phyloP scores from a whole-genome alignment of 2,888 invertebrate species.

The Nephrotoma guestfalica region DNA sequence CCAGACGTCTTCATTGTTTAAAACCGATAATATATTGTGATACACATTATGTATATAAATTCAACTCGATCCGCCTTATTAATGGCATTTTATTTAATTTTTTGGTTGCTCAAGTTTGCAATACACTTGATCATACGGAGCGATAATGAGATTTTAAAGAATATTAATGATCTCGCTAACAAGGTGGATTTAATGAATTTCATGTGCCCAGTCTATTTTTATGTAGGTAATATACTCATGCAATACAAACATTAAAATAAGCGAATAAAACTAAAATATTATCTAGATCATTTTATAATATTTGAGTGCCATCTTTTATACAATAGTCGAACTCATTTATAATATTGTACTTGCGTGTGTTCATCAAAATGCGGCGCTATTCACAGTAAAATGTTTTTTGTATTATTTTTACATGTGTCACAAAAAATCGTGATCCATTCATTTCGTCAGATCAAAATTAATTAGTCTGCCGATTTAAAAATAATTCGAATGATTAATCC shows the following conservation, averaged over 20 bases:
- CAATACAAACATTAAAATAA: not conserved
- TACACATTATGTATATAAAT: not conserved
- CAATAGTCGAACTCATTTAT: not conserved
- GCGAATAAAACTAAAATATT: not conserved
- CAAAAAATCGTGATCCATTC: not conserved
- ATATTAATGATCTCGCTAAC: not conserved
- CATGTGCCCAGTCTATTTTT: not conserved
- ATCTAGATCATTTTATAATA: not conserved
- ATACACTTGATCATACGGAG: not conserved
- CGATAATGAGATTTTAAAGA: not conserved
- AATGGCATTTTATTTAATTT: not conserved
- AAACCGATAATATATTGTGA: not conserved
- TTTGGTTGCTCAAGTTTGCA: not conserved
- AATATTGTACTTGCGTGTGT: not conserved
- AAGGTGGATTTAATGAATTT: not conserved
- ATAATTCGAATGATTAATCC: not conserved
- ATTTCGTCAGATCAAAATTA: not conserved
- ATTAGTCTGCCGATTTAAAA: not conserved
- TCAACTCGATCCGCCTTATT: not conserved
- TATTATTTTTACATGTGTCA: not conserved
- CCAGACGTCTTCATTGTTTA: not conserved
- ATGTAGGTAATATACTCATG: not conserved
- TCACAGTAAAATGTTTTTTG: not conserved
- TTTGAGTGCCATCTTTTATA: not conserved
- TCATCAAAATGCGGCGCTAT: not conserved